A percentile compares a stretch with the other conserved stretches of the same genome.
Conservation (phyloP, 2,113 vertebrate species). For the Myotis brandtii region DNA sequence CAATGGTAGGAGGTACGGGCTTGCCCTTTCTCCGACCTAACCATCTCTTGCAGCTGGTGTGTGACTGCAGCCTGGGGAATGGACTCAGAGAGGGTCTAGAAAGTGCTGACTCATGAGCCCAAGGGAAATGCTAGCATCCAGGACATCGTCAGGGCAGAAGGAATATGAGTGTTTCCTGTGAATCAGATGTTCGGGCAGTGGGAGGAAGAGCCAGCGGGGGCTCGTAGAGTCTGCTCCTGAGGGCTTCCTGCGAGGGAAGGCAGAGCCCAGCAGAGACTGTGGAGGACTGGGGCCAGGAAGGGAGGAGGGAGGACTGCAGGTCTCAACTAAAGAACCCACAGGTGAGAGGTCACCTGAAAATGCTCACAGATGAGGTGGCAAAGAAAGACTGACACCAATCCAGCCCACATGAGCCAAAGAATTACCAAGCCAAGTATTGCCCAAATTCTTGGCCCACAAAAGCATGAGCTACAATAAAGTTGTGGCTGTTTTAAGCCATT, state of each 20-base stretch:
- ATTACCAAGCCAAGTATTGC: neutral
- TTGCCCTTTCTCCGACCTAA: neutral
- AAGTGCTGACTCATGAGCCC: neutral
- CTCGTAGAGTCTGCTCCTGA: no score
- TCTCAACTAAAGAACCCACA: neutral
- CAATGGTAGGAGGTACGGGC: accelerated
- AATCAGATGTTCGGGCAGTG: neutral
- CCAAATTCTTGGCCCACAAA: neutral
- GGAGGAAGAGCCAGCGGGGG: neutral
- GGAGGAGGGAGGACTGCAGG: no score
- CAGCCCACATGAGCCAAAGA: neutral
- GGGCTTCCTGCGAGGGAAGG: neutral
- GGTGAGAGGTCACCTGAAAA: neutral
- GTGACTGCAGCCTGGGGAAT: neutral
- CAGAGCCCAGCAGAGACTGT: neutral
- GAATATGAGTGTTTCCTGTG: neutral
- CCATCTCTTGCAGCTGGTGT: neutral
- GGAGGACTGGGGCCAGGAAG: accelerated
- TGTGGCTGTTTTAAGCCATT: neutral
- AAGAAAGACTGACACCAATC: neutral
- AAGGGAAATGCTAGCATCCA: neutral
- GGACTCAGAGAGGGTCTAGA: neutral
- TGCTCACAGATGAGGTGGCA: neutral
- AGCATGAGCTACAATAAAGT: neutral
- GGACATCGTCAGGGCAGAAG: neutral